Evolutionary conservation across 1,140 invertebrate species (phyloP).

Genomic region (Chrysomallon squamiferum): DNA sequence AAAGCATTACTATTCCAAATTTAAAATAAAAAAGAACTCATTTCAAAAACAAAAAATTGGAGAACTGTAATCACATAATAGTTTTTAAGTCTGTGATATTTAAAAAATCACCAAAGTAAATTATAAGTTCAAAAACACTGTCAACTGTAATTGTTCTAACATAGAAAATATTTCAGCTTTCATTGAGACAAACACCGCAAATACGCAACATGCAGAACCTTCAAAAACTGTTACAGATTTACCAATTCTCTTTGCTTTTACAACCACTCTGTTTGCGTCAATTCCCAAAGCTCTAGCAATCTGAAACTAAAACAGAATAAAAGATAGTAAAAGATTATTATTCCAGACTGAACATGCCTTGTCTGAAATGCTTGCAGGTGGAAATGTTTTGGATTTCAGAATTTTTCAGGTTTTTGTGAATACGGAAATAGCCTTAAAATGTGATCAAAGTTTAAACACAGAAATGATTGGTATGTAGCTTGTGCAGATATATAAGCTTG

Average conservation of each 20-base stretch:
- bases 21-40: too few relatives aligned
- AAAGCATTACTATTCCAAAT: too few relatives aligned
- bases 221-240: conserved; percentile 3
- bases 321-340: background rate
- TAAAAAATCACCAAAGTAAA: too few relatives aligned
- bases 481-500: background rate
- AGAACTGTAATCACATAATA: too few relatives aligned
- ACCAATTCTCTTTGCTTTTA: conserved; percentile 82
- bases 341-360: too few relatives aligned
- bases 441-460: background rate
- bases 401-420: background rate
- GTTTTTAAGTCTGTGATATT: too few relatives aligned
- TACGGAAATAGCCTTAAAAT: background rate
- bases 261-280: conserved; percentile 77
- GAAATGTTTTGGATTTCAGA: background rate
- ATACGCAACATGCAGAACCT: too few relatives aligned
- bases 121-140: too few relatives aligned
- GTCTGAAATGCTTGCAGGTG: background rate
- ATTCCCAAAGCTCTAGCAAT: conserved; percentile 77
- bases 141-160: too few relatives aligned
- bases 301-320: conserved; percentile 70
- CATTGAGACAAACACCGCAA: too few relatives aligned
- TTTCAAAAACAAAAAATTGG: too few relatives aligned
- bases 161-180: too few relatives aligned
- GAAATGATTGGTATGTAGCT: background rate